Percentiles rank a stretch among this genome's conserved stretches.
Evolutionary conservation across 2,888 invertebrate genomes (phyloP).

Genomic region (Syrista parreyssii): DNA sequence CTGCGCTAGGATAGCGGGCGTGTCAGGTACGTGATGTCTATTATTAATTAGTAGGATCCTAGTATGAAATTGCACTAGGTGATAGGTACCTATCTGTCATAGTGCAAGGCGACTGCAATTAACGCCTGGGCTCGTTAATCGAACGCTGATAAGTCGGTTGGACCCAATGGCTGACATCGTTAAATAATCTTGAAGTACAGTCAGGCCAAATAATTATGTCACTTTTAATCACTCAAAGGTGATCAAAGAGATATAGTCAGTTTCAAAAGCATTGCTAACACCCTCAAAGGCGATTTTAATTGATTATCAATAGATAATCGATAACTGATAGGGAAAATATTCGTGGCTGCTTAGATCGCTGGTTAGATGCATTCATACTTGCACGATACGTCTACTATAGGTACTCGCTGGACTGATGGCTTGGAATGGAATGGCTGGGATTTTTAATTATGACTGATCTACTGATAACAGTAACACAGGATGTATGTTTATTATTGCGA

Average conservation of each 20-base stretch:
- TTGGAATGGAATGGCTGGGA: background rate
- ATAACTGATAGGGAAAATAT: background rate
- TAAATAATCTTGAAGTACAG: background rate
- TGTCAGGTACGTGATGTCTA: background rate
- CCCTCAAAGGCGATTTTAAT: background rate
- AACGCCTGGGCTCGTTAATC: slow-evolving; percentile 33
- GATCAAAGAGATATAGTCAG: background rate
- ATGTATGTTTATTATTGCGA: background rate
- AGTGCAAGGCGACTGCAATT: slow-evolving; percentile 34
- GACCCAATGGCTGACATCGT: background rate
- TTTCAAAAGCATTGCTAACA: background rate
- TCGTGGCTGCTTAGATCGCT: background rate
- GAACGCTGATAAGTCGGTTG: slow-evolving; percentile 23
- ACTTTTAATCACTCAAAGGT: background rate
- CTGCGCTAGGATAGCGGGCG: background rate
- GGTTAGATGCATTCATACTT: background rate
- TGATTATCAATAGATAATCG: background rate
- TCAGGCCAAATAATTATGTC: background rate
- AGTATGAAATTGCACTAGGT: background rate
- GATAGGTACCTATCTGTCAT: background rate
- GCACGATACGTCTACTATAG: background rate
- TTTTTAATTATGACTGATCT: background rate
- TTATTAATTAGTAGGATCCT: background rate
- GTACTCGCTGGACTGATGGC: background rate
- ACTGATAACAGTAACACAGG: background rate